A percentile compares a stretch with the other conserved stretches of the same genome.
phyloP scores from a whole-genome alignment of 2,888 invertebrate species.

The Mongoloraphidia duomilia region DNA sequence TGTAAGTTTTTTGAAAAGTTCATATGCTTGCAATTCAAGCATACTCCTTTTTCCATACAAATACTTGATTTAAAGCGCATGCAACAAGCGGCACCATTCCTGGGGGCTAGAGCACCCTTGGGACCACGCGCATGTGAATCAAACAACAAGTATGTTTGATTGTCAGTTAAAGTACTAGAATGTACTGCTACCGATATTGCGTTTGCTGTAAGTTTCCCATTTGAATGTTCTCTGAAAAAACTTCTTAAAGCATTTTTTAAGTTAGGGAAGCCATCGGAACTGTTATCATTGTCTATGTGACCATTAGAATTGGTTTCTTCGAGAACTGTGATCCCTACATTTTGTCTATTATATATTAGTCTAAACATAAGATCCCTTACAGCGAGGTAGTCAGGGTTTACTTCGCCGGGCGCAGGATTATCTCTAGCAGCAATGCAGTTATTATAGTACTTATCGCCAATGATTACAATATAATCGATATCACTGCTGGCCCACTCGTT shows the following conservation, averaged over 20 bases:
- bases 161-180: too few relatives aligned
- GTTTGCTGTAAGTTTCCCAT: conserved; percentile 6
- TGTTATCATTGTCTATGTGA: conserved; percentile 8
- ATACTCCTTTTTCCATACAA: too few relatives aligned
- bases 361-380: conserved; percentile 5
- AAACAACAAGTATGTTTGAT: conserved; percentile 3
- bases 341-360: background rate
- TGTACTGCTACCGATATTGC: too few relatives aligned
- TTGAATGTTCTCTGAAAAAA: conserved; percentile 6
- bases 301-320: conserved; percentile 8
- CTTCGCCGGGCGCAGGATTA: conserved; percentile 9
- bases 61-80: conserved; percentile 7
- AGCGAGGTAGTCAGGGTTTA: conserved; percentile 11
- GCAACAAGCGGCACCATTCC: conserved; percentile 4
- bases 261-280: conserved; percentile 8
- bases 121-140: conserved; percentile 6
- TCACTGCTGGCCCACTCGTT: conserved; percentile 9
- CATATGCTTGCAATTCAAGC: too few relatives aligned
- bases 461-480: conserved; percentile 9
- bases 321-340: conserved; percentile 1
- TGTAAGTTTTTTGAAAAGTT: too few relatives aligned
- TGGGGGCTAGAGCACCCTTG: conserved; percentile 4
- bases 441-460: conserved; percentile 10
- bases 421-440: conserved; percentile 9
- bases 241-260: conserved; percentile 4